Evolutionary conservation across 2,113 vertebrate species (phyloP), one percentile per base, ranked within the genome.

Genomic region (Ophiodon elongatus): DNA sequence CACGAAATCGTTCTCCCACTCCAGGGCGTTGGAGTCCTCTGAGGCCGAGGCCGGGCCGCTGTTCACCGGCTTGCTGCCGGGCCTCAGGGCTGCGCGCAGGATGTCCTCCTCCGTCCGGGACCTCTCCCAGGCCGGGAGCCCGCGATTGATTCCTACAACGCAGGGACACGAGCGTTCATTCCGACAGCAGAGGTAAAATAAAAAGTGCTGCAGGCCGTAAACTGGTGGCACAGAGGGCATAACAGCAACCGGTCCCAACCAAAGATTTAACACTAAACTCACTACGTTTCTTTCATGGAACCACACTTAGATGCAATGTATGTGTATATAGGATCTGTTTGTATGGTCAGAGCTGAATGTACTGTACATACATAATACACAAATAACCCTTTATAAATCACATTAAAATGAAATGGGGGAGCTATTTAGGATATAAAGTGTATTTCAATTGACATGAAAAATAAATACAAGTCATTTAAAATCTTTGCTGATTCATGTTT

Each of bases 1-100:
- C 25, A 99, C 97, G 76, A 99, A 99, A 89, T 99, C 98, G 13
- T 97, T 98, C 92, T 99, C 98, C 98, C 98, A 99, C 92, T 99
- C 98, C 67, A 99, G 93, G 0, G 97, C 97, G 0, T 95, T 97
- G 59, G 98, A 99, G 37, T 99, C 98, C 2, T 99, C 98, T 0
- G 98, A 99, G 74, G 97, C 94, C 0, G 98, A 99, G 1, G 98
- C 79, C 0, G 96, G 96, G 8, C 98, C 95, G 35, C 98, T 98
- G 10, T 92, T 94, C 0, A 93, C 35, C 85, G 84, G 96, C 89
- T 84, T 96, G 82, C 86, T 66, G 10, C 93, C 93, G 0, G 93
- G 96, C 57, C 89, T 95, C 25, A 99, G 94, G 0, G 98, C 97
- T 0, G 98, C 98, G 1, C 95, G 95, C 21, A 99, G 95, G 72